These are phyloP conservation scores for Stylophora pistillata DNA, from an alignment of 64 coral and sea anemone genomes.

Conservation along the genomic window DNA sequence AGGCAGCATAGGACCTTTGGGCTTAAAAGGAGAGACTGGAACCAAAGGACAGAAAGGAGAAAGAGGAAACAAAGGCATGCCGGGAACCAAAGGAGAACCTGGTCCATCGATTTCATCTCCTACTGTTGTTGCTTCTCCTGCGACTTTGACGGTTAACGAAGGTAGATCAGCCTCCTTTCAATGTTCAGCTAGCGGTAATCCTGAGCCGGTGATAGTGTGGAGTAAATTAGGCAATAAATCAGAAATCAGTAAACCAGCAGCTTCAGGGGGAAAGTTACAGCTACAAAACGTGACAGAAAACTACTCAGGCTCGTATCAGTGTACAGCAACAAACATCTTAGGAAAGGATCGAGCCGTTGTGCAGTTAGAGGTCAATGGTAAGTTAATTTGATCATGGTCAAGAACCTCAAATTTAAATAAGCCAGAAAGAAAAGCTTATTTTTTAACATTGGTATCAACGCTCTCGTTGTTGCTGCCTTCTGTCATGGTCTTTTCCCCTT, in stretches of 20 bases:
- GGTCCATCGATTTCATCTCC: constrained; percentile 28
- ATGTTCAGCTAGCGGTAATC: too few relatives aligned
- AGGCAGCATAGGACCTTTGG: constrained; percentile 11
- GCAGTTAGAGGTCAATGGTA: not conserved
- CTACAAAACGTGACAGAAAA: not conserved
- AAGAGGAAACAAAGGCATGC: not conserved
- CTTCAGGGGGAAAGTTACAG: not conserved
- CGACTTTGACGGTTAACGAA: constrained; percentile 2
- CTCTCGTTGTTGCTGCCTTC: too few relatives aligned
- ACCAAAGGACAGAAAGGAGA: not conserved
- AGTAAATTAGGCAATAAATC: not conserved
- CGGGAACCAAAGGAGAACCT: constrained; percentile 40
- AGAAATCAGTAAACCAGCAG: not conserved
- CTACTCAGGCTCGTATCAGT: constrained; percentile 18
- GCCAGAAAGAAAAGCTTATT: too few relatives aligned
- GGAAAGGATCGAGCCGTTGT: not conserved
- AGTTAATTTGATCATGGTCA: too few relatives aligned
- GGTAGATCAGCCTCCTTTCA: too few relatives aligned
- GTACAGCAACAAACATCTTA: constrained; percentile 25
- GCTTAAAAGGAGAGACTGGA: constrained; percentile 30
- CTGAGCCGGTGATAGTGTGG: not conserved
- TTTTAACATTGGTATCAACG: too few relatives aligned
- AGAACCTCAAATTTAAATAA: too few relatives aligned
- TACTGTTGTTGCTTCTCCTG: constrained; percentile 31
- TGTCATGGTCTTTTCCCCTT: too few relatives aligned